Conservation (phyloP, 2,797 vertebrate genomes). For the Malacoraja senta region DNA sequence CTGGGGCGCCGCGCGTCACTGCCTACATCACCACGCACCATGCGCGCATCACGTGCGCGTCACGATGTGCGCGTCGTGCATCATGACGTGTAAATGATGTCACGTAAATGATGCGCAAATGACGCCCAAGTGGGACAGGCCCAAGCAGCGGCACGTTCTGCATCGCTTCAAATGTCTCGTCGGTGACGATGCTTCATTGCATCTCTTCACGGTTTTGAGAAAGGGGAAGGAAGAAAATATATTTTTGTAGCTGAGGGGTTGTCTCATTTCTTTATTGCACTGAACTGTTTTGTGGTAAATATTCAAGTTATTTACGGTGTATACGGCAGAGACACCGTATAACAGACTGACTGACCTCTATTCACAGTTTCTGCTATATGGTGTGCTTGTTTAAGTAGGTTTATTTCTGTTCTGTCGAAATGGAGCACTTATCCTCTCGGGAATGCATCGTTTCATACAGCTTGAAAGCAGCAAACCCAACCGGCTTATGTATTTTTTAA, state of each 20-base stretch:
- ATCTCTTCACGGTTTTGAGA: not conserved
- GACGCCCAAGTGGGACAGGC: no score
- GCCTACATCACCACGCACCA: no score
- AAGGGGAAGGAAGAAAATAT: not conserved
- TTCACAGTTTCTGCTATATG: not conserved
- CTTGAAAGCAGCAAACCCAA: not conserved
- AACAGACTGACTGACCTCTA: conserved; percentile 3
- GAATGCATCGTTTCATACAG: conserved; percentile 4
- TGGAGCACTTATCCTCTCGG: conserved; percentile 1
- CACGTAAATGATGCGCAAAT: no score
- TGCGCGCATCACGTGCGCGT: no score
- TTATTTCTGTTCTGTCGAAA: not conserved
- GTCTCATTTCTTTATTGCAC: not conserved
- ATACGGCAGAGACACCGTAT: not conserved
- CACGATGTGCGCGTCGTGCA: no score
- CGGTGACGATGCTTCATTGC: not conserved
- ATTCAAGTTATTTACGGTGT: not conserved
- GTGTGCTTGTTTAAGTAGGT: not conserved
- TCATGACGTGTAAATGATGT: no score
- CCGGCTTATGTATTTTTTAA: not conserved
- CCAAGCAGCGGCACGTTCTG: not conserved
- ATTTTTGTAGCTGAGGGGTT: not conserved
- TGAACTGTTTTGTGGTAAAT: not conserved
- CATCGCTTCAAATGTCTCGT: not conserved
- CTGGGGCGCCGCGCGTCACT: no score